These are phyloP conservation scores for Saccostrea cuccullata DNA, from an alignment of 1,140 invertebrate species.

Conservation along the genomic window DNA sequence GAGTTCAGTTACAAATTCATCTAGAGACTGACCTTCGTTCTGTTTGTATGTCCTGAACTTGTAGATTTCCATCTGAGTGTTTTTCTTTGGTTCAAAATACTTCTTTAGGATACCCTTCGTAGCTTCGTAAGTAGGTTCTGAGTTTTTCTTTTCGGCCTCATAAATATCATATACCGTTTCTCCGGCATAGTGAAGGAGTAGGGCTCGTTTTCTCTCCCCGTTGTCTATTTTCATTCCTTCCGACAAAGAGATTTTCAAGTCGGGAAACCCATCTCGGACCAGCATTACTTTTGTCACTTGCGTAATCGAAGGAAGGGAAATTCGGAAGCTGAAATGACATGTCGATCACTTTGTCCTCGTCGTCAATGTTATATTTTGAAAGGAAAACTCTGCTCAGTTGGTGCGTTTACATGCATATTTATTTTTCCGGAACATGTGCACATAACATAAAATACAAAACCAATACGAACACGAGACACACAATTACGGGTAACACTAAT, in stretches of 20 bases:
- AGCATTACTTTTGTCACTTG: constrained; percentile 45
- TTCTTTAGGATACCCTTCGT: constrained; percentile 41
- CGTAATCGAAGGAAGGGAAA: constrained; percentile 39
- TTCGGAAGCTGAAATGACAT: constrained; percentile 11
- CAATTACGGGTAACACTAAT: too few relatives aligned
- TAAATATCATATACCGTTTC: constrained; percentile 47
- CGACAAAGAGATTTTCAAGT: constrained; percentile 46
- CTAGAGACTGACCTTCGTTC: constrained; percentile 43
- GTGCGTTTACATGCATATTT: too few relatives aligned
- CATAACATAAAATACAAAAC: too few relatives aligned
- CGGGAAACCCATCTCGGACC: constrained; percentile 41
- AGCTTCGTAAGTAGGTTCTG: constrained; percentile 45
- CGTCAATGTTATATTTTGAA: too few relatives aligned
- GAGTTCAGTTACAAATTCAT: constrained; percentile 57
- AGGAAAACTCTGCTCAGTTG: too few relatives aligned
- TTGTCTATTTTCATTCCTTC: constrained; percentile 37
- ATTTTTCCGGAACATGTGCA: too few relatives aligned
- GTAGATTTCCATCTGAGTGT: constrained; percentile 48
- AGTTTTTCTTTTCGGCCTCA: constrained; percentile 45
- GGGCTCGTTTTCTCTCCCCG: constrained; percentile 27
- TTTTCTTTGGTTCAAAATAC: constrained; percentile 75
- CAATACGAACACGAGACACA: too few relatives aligned
- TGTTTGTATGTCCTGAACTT: constrained; percentile 52
- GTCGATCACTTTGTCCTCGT: too few relatives aligned
- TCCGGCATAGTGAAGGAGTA: constrained; percentile 45